phyloP scores from a whole-genome alignment of 2,797 vertebrate species.

The Apogon hyalosoma region DNA sequence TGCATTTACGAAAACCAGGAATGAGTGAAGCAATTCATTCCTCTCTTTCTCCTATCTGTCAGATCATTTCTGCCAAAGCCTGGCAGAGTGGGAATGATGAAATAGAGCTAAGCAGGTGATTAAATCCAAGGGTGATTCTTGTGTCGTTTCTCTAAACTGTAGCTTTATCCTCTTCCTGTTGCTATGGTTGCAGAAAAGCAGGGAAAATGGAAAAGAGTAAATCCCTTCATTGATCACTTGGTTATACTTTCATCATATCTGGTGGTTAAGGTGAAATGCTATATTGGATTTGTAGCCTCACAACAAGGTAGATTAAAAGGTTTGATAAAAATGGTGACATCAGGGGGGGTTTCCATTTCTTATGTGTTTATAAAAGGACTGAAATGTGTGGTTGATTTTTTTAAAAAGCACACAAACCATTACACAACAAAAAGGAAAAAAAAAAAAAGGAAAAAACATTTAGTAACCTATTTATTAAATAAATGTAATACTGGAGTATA shows the following conservation, averaged over 20 bases:
- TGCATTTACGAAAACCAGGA: conserved; percentile 63
- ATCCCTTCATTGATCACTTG: conserved; percentile 76
- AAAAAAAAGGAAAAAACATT: conserved; percentile 52
- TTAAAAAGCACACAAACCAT: conserved; percentile 41
- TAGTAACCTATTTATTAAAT: conserved; percentile 88
- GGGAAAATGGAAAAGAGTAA: conserved; percentile 50
- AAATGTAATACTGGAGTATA: conserved; percentile 85
- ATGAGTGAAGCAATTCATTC: conserved; percentile 63
- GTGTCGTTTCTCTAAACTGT: conserved; percentile 76
- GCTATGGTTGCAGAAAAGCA: conserved; percentile 71
- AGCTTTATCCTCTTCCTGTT: conserved; percentile 75
- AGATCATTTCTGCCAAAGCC: conserved; percentile 61
- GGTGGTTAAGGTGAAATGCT: conserved; percentile 66
- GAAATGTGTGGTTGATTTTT: conserved; percentile 36
- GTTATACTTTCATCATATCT: conserved; percentile 79
- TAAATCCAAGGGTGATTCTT: conserved; percentile 70
- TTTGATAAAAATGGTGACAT: conserved; percentile 50
- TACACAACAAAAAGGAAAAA: conserved; percentile 65
- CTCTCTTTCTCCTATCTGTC: conserved; percentile 40
- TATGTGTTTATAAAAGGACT: conserved; percentile 8
- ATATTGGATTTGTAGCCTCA: conserved; percentile 58
- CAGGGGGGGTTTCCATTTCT: conserved; percentile 11
- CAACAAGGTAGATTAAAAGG: conserved; percentile 69
- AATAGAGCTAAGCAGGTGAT: conserved; percentile 63
- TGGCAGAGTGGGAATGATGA: conserved; percentile 60